Conservation (phyloP, 2,113 vertebrate genomes). For the Oncorhynchus masou region DNA sequence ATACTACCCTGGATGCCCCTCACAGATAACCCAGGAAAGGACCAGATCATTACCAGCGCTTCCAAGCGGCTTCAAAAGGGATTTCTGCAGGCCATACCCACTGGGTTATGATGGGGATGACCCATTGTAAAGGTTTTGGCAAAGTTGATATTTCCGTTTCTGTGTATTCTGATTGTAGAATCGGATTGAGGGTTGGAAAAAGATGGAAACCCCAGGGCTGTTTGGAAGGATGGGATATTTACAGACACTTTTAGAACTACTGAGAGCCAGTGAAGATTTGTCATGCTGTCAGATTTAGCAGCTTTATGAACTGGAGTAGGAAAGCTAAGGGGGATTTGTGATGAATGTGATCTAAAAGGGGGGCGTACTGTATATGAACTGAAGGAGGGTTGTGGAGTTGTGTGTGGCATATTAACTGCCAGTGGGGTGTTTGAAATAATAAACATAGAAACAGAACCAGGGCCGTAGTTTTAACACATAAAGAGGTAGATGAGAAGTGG, state of each 20-base stretch:
- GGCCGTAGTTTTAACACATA: too few species aligned
- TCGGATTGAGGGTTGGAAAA: conserved; percentile 51
- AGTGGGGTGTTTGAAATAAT: too few species aligned
- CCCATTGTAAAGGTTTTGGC: conserved; percentile 51
- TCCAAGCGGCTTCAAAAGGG: conserved; percentile 52
- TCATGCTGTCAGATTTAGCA: conserved; percentile 34
- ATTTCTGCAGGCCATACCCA: conserved; percentile 31
- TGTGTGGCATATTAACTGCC: too few species aligned
- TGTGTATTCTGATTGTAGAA: conserved; percentile 1
- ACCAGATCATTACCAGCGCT: conserved; percentile 54
- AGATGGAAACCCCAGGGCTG: conserved; percentile 31
- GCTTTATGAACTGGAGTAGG: conserved; percentile 50
- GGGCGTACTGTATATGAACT: not conserved
- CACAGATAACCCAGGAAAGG: conserved; percentile 20
- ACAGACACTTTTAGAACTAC: conserved; percentile 40
- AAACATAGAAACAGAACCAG: too few species aligned
- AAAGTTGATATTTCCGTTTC: conserved; percentile 52
- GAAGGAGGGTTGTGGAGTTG: not conserved
- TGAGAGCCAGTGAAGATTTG: conserved; percentile 39
- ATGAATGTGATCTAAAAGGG: conserved; percentile 18
- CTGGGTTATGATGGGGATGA: conserved; percentile 39
- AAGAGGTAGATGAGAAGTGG: too few species aligned
- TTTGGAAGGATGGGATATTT: conserved; percentile 51
- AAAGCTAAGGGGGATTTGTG: conserved; percentile 3
- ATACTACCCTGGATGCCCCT: conserved; percentile 61